These are phyloP conservation scores for Epinephelus malabaricus DNA, from an alignment of 2,797 vertebrate species.

Conservation along the genomic window DNA sequence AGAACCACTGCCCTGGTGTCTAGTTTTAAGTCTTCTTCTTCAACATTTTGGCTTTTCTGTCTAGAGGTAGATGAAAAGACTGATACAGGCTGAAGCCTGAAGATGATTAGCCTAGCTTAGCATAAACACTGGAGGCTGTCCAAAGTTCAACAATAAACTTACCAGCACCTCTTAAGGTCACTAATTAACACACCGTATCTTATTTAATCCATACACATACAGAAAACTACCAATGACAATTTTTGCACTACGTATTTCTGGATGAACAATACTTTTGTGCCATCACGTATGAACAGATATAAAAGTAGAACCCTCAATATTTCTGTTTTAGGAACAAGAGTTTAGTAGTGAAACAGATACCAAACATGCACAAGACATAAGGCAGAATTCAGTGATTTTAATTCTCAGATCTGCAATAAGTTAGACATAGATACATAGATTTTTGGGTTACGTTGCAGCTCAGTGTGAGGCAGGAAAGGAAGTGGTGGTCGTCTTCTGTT, in stretches of 20 bases:
- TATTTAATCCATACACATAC: not conserved
- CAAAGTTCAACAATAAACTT: not conserved
- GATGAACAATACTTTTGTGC: too few relatives aligned
- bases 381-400: slow-evolving; percentile 62
- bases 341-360: not conserved
- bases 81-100: too few relatives aligned
- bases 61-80: too few relatives aligned
- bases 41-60: too few relatives aligned
- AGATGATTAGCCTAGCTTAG: not conserved
- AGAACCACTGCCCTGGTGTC: too few relatives aligned
- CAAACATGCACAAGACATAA: slow-evolving; percentile 33
- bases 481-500: slow-evolving; percentile 7
- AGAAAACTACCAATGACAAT: not conserved
- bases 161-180: not conserved
- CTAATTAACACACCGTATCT: not conserved
- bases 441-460: slow-evolving; percentile 52
- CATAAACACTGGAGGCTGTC: not conserved
- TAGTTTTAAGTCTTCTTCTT: too few relatives aligned
- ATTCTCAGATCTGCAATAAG: slow-evolving; percentile 59
- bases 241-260: not conserved
- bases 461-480: slow-evolving; percentile 30
- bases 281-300: not conserved
- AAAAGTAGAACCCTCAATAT: slow-evolving; percentile 5
- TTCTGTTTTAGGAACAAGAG: not conserved
- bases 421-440: slow-evolving; percentile 50